Evolutionary conservation across 1,140 invertebrate species (phyloP), one percentile per base, ranked within the genome.

Genomic region (Caerostris extrusa): DNA sequence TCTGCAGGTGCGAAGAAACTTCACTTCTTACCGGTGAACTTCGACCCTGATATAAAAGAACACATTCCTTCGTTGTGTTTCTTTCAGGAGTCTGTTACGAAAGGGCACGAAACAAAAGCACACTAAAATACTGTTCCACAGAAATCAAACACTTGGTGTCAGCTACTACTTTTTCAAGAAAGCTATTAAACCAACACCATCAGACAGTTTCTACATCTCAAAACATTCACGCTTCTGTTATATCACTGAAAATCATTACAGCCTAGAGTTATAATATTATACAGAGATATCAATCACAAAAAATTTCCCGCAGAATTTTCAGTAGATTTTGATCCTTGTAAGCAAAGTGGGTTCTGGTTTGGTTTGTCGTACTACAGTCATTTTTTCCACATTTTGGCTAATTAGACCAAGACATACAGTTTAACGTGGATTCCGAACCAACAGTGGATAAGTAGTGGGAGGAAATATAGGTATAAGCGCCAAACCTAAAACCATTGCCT

Each of bases 111-210:
- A 85, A 85, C 82, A 85, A 85, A 57, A 58, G 82, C 82, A 57
- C 55, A 85, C 14, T 85, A 85, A 85, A 85, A 85, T 85, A 58
- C 57, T 55, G n/a, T 34, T 17, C 55, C 19, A 19, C n/a, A 57
- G 82, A 85, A 85, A 85, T 34, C 57, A 85, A 85, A 85, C 82
- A 85, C 82, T 85, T 85, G 82, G 82, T 58, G 82, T 85, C 82
- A 58, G 82, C 82, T 85, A 85, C 82, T 55, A 85, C 55, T 58
- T 57, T n/a, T 85, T 85, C 55, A 34, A 56, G 82, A 85, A 85
- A 85, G 82, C 82, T 85, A 85, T 85, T 85, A 85, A 85, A 85
- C 57, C 56, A 85, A 85, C 82, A 57, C 19, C 5, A 57, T 10
- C 56, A n/a, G 55, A 17, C 14, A 17, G 71, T 77, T 77, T 12